Evolutionary conservation across 2,888 invertebrate species (phyloP), one percentile per base, ranked within the genome.

Genomic region (Muschampia plurimacula): DNA sequence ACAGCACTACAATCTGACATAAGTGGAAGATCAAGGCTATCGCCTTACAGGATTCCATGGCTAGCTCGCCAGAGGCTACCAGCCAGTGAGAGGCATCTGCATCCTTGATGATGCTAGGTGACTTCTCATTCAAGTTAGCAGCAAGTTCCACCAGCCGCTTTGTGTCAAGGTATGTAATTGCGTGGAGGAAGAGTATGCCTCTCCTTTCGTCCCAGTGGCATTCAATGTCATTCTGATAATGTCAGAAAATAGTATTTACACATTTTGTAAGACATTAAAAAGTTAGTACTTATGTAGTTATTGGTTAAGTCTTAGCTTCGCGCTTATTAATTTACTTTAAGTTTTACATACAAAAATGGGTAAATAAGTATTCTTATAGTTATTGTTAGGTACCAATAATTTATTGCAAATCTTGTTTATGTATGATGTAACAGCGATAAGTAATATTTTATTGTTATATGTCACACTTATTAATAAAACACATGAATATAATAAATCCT

Each of bases 21-120:
- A 97, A 90, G 80, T 97, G 97, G 84, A 98, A 97, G 15, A 98
- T 91, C 74, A 98, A 93, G 2, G 98, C 95, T 69, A 99, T 90
- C 59, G 96, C 95, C 80, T 96, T 96, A 22, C 97, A 97, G 2
- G 94, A 87, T 15, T 94, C 95, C 0, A 88, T 83, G 0, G 94
- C 90, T 49, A 94, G 83, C 74, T 95, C 93, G 0, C 95, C 95
- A 0, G 92, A 88, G 0, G 96, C 95, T 57, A 96, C 96, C 69
- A 97, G 92, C 91, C 97, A 97, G 84, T 97, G 86, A 0, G 89
- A 86, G 10, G 91, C 87, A 67, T 93, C 93, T 0, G 92, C 91
- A 76, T 93, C 93, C 62, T 90, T 89, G 44, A 92, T 88, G 0
- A 87, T 85, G 76, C 95, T 86, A 52, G 87, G 85, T 12, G 88